phyloP scores from a whole-genome alignment of 2,113 vertebrate genomes.

The Smithornis capensis region DNA sequence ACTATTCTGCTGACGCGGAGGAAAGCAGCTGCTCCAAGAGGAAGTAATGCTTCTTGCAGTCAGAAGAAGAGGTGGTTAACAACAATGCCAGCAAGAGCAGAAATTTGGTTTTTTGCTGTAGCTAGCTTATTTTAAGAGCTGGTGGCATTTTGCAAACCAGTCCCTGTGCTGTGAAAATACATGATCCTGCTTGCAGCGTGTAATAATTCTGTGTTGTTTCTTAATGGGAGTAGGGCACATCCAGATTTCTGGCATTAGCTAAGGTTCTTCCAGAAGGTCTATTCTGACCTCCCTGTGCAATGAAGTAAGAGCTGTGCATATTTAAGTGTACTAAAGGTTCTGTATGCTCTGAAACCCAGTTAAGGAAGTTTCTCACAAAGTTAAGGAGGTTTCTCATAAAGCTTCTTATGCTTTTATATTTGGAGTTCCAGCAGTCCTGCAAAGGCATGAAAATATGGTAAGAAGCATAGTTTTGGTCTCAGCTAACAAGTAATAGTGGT shows the following conservation, averaged over 20 bases:
- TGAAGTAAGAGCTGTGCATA: conserved; percentile 27
- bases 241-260: background rate
- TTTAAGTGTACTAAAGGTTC: conserved; percentile 38
- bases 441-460: background rate
- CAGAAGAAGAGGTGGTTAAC: background rate
- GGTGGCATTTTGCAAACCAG: background rate
- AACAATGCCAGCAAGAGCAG: background rate
- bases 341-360: background rate
- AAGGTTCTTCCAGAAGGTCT: conserved; percentile 7
- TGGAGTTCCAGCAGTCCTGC: background rate
- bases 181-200: background rate
- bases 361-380: conserved; percentile 14
- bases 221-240: background rate
- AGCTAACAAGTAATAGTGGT: background rate
- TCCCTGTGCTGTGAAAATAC: background rate
- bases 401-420: background rate
- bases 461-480: background rate
- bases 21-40: background rate
- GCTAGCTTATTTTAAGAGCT: background rate
- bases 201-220: background rate
- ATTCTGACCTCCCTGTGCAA: background rate
- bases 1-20: background rate
- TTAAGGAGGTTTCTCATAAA: conserved; percentile 14
- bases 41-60: background rate
- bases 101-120: background rate